Percentiles rank a stretch among this genome's conserved stretches.
These are phyloP conservation scores for Tachystola acroxantha DNA, from an alignment of 2,888 invertebrate species.

Conservation along the genomic window DNA sequence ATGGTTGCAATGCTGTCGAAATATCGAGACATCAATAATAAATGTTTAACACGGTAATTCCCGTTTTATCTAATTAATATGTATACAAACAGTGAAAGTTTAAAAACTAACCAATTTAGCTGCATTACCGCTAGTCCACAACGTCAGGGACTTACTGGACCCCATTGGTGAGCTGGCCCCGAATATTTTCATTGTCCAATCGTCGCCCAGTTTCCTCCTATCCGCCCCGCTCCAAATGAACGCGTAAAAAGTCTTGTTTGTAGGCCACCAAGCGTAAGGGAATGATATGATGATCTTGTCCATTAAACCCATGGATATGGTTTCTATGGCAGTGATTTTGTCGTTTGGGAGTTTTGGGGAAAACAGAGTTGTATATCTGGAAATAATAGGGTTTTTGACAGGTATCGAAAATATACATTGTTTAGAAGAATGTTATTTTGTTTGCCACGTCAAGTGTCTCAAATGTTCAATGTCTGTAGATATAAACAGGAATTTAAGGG, in stretches of 20 bases:
- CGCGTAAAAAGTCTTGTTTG: constrained; percentile 28
- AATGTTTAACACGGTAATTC: too few relatives aligned
- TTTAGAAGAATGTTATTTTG: too few relatives aligned
- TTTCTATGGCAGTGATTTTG: constrained; percentile 77
- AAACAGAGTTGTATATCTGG: constrained; percentile 70
- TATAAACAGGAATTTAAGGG: too few relatives aligned
- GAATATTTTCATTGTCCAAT: constrained; percentile 33
- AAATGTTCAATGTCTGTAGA: too few relatives aligned
- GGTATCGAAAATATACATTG: background rate
- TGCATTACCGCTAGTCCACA: constrained; percentile 41
- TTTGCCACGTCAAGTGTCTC: too few relatives aligned
- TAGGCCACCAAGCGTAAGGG: constrained; percentile 80
- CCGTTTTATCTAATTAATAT: too few relatives aligned
- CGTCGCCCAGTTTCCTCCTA: constrained; percentile 14
- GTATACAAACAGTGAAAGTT: too few relatives aligned
- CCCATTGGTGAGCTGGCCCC: constrained; percentile 30
- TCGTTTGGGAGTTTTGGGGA: constrained; percentile 70
- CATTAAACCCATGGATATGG: constrained; percentile 81
- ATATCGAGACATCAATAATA: too few relatives aligned
- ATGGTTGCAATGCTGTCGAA: too few relatives aligned
- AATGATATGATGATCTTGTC: constrained; percentile 84
- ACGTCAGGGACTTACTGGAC: constrained; percentile 24
- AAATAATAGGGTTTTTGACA: too few relatives aligned
- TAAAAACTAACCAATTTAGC: constrained; percentile 28
- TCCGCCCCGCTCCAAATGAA: constrained; percentile 40